Conservation (phyloP, 2,888 invertebrate species). For the Eristalinus aeneus region DNA sequence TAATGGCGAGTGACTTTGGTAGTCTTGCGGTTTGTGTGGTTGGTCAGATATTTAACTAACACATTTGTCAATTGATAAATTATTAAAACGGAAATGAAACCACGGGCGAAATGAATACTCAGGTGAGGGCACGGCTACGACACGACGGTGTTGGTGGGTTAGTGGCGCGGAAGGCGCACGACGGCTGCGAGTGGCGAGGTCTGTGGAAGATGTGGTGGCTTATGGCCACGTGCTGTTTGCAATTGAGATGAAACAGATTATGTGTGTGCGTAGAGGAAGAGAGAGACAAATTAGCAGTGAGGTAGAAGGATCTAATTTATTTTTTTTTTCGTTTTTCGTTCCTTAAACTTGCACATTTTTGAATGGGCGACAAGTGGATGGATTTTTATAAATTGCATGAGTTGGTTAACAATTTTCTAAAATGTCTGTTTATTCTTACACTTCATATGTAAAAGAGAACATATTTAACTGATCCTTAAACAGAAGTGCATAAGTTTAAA, state of each 20-base stretch:
- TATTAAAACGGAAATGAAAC: conserved; percentile 65
- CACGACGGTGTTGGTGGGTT: background rate
- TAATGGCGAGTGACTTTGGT: conserved; percentile 30
- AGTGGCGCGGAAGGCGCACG: background rate
- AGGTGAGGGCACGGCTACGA: background rate
- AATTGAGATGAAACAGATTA: background rate
- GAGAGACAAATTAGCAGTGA: background rate
- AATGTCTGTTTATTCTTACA: background rate
- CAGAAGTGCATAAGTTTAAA: background rate
- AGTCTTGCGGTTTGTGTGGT: conserved; percentile 54
- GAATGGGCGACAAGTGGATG: background rate
- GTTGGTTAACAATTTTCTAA: background rate
- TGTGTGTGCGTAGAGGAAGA: conserved; percentile 1
- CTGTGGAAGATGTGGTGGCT: conserved; percentile 1
- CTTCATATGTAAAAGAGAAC: background rate
- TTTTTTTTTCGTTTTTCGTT: background rate
- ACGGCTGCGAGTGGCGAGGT: background rate
- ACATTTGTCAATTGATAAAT: conserved; percentile 49
- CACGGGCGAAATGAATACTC: conserved; percentile 1
- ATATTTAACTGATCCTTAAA: background rate
- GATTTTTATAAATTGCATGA: background rate
- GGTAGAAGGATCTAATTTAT: conserved; percentile 1
- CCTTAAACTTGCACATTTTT: background rate
- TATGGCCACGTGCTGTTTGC: conserved; percentile 34
- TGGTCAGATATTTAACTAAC: conserved; percentile 47